Percentiles rank a stretch among this genome's conserved stretches.
Conservation (phyloP, 2,888 invertebrate species). For the Busseola fusca region DNA sequence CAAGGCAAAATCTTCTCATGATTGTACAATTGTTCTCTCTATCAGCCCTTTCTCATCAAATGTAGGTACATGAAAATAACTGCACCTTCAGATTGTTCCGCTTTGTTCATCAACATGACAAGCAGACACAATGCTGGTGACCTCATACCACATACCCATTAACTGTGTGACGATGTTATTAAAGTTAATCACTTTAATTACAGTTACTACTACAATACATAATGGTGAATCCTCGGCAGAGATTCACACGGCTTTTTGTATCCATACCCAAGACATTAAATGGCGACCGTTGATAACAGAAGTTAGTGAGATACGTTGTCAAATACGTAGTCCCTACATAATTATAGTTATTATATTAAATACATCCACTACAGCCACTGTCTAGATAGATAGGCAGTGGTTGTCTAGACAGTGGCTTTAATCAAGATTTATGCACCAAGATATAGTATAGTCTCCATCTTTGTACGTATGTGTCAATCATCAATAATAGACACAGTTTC, state of each 20-base stretch:
- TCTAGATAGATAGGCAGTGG: too few species aligned
- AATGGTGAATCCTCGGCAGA: slow-evolving; percentile 37
- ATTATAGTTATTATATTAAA: not conserved
- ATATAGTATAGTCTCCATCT: not conserved
- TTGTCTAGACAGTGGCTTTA: not conserved
- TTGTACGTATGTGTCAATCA: not conserved
- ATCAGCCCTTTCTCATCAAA: not conserved
- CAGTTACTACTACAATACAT: slow-evolving; percentile 47
- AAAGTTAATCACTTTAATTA: slow-evolving; percentile 55
- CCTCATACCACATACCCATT: slow-evolving; percentile 47
- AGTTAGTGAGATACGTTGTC: slow-evolving; percentile 1
- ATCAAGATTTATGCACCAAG: not conserved
- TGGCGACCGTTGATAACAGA: slow-evolving; percentile 18
- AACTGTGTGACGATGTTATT: slow-evolving; percentile 50
- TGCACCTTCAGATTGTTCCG: slow-evolving; percentile 8
- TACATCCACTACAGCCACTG: not conserved
- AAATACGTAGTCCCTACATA: not conserved
- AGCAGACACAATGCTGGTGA: slow-evolving; percentile 38
- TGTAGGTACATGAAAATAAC: slow-evolving; percentile 10
- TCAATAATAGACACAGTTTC: not conserved
- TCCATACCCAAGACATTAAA: slow-evolving; percentile 28
- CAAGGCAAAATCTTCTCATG: too few species aligned
- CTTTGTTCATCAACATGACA: slow-evolving; percentile 27
- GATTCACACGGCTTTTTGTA: slow-evolving; percentile 56
- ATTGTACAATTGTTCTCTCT: not conserved